Conservation (phyloP, 2,797 vertebrate genomes). For the Periophthalmus magnuspinnatus region DNA sequence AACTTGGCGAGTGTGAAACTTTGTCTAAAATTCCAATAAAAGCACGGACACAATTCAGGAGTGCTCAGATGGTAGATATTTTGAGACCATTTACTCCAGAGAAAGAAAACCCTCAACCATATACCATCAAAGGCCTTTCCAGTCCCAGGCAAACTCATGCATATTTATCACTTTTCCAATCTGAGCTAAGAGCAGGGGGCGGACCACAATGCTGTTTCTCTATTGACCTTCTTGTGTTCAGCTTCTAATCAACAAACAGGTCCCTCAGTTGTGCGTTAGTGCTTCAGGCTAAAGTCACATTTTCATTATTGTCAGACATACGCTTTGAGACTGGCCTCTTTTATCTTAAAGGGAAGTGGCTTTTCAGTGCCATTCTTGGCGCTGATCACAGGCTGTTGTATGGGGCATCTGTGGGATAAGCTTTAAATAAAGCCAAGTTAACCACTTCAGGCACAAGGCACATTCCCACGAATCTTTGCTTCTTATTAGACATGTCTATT, state of each 20-base stretch:
- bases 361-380: constrained; percentile 41
- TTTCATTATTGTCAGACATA: constrained; percentile 57
- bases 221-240: constrained; percentile 60
- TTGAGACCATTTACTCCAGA: constrained; percentile 59
- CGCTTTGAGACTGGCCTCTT: constrained; percentile 48
- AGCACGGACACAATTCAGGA: background rate
- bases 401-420: constrained; percentile 22
- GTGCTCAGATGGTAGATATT: constrained; percentile 56
- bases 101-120: constrained; percentile 51
- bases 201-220: constrained; percentile 35
- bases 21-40: background rate
- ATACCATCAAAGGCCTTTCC: constrained; percentile 65
- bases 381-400: constrained; percentile 54
- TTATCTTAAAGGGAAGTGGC: constrained; percentile 51
- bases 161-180: constrained; percentile 78
- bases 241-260: constrained; percentile 66
- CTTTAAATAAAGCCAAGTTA: constrained; percentile 57
- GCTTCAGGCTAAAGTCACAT: constrained; percentile 69
- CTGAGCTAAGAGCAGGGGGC: constrained; percentile 51
- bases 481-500: constrained; percentile 17
- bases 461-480: constrained; percentile 61
- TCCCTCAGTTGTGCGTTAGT: constrained; percentile 33
- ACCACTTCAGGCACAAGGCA: constrained; percentile 36
- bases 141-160: constrained; percentile 67
- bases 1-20: background rate